phyloP scores from a whole-genome alignment of 2,888 invertebrate genomes.

The Drymonia ruficornis region DNA sequence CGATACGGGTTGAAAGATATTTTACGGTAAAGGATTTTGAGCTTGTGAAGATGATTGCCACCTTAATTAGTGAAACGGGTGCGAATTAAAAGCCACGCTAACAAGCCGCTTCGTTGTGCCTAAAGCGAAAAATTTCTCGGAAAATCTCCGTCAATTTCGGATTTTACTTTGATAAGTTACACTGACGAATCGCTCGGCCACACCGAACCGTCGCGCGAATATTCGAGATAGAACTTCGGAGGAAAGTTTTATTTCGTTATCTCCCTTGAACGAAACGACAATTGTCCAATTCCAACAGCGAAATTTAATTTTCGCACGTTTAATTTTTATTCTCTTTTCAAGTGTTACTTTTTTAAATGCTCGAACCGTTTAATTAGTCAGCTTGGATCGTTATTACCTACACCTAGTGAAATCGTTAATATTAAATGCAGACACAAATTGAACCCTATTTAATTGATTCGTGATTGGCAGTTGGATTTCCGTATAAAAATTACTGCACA shows the following conservation, averaged over 20 bases:
- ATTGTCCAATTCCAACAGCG: conserved; percentile 38
- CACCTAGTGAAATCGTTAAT: too few relatives aligned
- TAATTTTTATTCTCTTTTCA: conserved; percentile 21
- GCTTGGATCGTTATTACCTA: too few relatives aligned
- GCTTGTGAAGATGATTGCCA: conserved; percentile 13
- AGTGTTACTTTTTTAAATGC: conserved; percentile 6
- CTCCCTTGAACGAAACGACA: conserved; percentile 41
- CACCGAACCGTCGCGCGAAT: conserved; percentile 39
- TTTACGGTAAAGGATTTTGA: background rate
- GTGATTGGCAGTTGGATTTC: conserved; percentile 7
- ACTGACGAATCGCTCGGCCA: conserved; percentile 48
- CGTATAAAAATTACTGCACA: conserved; percentile 22
- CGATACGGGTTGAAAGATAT: background rate
- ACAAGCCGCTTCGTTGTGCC: conserved; percentile 42
- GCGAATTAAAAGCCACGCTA: conserved; percentile 33
- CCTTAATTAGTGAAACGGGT: conserved; percentile 19
- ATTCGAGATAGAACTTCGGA: conserved; percentile 30
- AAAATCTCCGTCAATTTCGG: conserved; percentile 46
- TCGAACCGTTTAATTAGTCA: too few relatives aligned
- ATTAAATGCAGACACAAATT: background rate
- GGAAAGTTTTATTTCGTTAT: conserved; percentile 59
- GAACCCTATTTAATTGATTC: background rate
- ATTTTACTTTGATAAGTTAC: conserved; percentile 43
- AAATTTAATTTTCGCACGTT: conserved; percentile 26
- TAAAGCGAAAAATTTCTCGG: conserved; percentile 48